Conservation (phyloP, 2,888 invertebrate species). For the Plagiodera versicolora region DNA sequence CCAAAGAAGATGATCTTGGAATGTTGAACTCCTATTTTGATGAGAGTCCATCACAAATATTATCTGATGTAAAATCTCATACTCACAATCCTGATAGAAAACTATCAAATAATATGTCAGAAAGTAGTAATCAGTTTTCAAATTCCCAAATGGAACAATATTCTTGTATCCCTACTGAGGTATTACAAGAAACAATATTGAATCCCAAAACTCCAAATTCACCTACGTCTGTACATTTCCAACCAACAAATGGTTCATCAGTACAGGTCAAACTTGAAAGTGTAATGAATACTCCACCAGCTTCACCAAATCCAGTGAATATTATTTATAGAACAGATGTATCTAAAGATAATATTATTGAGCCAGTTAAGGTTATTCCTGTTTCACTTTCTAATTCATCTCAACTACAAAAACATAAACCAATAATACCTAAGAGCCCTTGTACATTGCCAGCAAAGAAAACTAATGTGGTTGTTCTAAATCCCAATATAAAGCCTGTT, state of each 20-base stretch:
- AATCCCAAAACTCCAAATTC: slow-evolving; percentile 38
- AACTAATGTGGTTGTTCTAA: slow-evolving; percentile 39
- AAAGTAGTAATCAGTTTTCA: slow-evolving; percentile 37
- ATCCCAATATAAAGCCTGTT: slow-evolving; percentile 32
- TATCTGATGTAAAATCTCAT: slow-evolving; percentile 46
- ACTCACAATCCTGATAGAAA: slow-evolving; percentile 31
- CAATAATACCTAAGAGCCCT: slow-evolving; percentile 42
- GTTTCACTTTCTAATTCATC: slow-evolving; percentile 12
- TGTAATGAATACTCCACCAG: slow-evolving; percentile 27
- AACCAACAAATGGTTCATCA: not conserved
- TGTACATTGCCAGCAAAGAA: slow-evolving; percentile 31
- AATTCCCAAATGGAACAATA: slow-evolving; percentile 39
- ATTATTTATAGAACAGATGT: slow-evolving; percentile 14
- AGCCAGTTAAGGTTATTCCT: slow-evolving; percentile 31
- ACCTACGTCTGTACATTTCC: slow-evolving; percentile 31
- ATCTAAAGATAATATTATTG: slow-evolving; percentile 24
- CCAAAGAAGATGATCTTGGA: slow-evolving; percentile 48
- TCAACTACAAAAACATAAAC: slow-evolving; percentile 36
- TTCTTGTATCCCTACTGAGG: slow-evolving; percentile 40
- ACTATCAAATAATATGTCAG: slow-evolving; percentile 29
- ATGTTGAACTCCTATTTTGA: slow-evolving; percentile 49
- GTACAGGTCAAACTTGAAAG: slow-evolving; percentile 23
- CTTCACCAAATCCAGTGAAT: slow-evolving; percentile 22
- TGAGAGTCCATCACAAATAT: slow-evolving; percentile 49
- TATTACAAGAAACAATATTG: slow-evolving; percentile 42